phyloP scores from a whole-genome alignment of 1,140 invertebrate genomes.

The Lucilia cuprina region DNA sequence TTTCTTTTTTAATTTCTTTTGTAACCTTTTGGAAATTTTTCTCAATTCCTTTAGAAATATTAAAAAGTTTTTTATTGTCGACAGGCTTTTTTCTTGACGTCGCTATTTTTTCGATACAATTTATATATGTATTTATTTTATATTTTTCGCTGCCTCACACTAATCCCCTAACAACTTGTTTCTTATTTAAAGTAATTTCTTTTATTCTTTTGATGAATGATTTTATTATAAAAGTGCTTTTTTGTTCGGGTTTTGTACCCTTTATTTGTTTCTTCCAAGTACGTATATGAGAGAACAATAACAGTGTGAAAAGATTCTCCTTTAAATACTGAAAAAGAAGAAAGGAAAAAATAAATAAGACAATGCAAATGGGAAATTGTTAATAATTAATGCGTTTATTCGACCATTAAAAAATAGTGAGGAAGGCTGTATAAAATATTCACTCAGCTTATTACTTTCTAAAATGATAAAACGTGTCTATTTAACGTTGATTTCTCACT shows the following conservation, averaged over 20 bases:
- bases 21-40: too few relatives aligned
- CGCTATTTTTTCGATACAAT: neutral
- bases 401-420: neutral
- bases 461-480: too few relatives aligned
- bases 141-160: neutral
- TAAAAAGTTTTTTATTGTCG: too few relatives aligned
- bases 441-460: too few relatives aligned
- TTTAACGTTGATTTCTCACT: too few relatives aligned
- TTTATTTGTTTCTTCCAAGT: neutral
- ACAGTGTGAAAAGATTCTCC: neutral
- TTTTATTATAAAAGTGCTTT: neutral
- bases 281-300: neutral
- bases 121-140: neutral
- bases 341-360: neutral
- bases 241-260: neutral
- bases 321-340: neutral
- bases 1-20: too few relatives aligned
- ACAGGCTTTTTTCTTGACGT: too few relatives aligned
- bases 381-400: conserved; percentile 22
- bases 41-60: too few relatives aligned
- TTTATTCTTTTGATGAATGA: conserved; percentile 12
- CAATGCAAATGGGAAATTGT: neutral
- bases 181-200: neutral
- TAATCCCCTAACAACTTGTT: neutral
- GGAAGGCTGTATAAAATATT: too few relatives aligned